Percentiles rank a stretch among this genome's conserved stretches.
phyloP scores from a whole-genome alignment of 2,888 invertebrate genomes.

The Hirtodrosophila histrioides region DNA sequence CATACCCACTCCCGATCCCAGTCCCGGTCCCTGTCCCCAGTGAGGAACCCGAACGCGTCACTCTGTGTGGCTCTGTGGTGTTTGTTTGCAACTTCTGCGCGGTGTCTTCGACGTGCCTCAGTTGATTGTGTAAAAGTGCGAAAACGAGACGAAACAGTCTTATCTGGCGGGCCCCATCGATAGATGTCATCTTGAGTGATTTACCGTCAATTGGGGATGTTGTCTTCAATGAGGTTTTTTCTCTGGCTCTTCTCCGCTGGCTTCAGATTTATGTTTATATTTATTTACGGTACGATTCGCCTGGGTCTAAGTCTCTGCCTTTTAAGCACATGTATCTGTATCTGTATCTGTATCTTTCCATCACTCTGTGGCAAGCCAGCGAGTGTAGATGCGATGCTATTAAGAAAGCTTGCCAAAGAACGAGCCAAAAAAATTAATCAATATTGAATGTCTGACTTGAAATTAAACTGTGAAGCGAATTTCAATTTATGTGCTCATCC shows the following conservation, averaged over 20 bases:
- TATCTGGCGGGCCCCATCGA: constrained; percentile 81
- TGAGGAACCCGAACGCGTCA: constrained; percentile 15
- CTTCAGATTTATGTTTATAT: constrained; percentile 77
- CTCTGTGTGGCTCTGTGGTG: constrained; percentile 29
- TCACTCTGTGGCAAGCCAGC: constrained; percentile 26
- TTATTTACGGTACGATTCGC: constrained; percentile 72
- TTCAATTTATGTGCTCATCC: constrained; percentile 47
- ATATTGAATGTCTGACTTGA: constrained; percentile 65
- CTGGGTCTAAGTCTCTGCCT: constrained; percentile 36
- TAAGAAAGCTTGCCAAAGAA: constrained; percentile 39
- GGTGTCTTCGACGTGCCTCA: constrained; percentile 50
- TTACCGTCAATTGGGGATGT: constrained; percentile 82
- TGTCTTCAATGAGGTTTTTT: constrained; percentile 72
- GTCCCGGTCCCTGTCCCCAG: constrained; percentile 23
- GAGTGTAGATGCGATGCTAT: constrained; percentile 55
- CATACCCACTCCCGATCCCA: constrained; percentile 6
- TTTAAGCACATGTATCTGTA: constrained; percentile 42
- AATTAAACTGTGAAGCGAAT: constrained; percentile 55
- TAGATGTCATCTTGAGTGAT: constrained; percentile 83
- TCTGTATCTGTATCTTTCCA: constrained; percentile 58
- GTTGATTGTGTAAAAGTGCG: constrained; percentile 80
- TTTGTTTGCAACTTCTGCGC: constrained; percentile 44
- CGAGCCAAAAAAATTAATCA: constrained; percentile 63
- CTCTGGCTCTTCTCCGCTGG: constrained; percentile 9
- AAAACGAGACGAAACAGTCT: constrained; percentile 80